These are phyloP conservation scores for Pinna nobilis DNA, from an alignment of 1,140 invertebrate genomes.

Conservation along the genomic window DNA sequence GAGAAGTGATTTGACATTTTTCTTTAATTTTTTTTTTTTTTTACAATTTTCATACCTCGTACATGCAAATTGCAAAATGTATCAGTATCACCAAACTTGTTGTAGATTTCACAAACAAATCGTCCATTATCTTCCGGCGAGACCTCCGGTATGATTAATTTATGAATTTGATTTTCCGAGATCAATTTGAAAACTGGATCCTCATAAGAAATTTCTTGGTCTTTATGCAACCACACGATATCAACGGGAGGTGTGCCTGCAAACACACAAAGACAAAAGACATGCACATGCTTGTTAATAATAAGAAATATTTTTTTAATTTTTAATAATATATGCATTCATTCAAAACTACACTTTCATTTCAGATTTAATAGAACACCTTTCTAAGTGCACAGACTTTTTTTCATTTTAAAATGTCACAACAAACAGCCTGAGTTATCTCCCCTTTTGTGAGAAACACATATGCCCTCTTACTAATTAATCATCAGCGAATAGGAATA, in stretches of 20 bases:
- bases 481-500: no score
- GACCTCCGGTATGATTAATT: constrained; percentile 92
- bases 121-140: constrained; percentile 95
- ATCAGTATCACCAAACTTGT: constrained; percentile 91
- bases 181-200: constrained; percentile 55
- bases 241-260: constrained; percentile 79
- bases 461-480: no score
- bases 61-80: constrained; percentile 68
- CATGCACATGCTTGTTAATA: constrained; percentile 27
- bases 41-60: constrained; percentile 54
- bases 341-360: no score
- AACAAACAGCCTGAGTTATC: no score
- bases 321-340: no score
- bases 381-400: no score
- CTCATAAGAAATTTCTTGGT: constrained; percentile 57
- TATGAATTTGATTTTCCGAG: constrained; percentile 90
- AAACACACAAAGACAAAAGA: constrained; percentile 31
- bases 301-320: no score
- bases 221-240: constrained; percentile 70
- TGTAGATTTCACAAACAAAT: constrained; percentile 97
- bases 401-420: no score
- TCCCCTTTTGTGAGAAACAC: no score
- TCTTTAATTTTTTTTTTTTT: no score
- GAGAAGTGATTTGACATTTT: no score
- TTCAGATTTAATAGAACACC: no score